Base-by-base conservation (phyloP, 1,140 invertebrate genomes). In the Drosophila mayri region DNA sequence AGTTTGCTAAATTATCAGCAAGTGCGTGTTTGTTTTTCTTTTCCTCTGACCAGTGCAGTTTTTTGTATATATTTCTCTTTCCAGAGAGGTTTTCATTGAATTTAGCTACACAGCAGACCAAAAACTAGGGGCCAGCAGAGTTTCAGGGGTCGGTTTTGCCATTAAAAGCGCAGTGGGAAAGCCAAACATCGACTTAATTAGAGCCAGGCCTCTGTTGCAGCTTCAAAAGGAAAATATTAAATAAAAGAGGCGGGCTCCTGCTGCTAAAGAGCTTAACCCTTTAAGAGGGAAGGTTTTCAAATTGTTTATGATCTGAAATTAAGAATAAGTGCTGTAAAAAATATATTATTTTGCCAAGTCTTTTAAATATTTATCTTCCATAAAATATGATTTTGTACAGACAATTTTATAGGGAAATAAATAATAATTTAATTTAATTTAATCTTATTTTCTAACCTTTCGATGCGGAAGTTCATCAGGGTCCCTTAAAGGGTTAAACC, bases 181-280 rank as follows among this genome's bases (percentile, higher is more conserved):
- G 63, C 47, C 62, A 65, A 76, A 67, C 73, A 76, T 68, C 40
- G 55, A 77, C 73, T 61, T 55, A 77, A 76, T 76, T 76, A 75
- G 71, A 49, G 18, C n/a, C 35, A 16, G 37, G 37, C 46, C 28
- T 62, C n/a, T 40, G 28, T 38, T 62, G 68, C 71, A 74, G 55
- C 63, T 77, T 76, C 74, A 76, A 76, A 76, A 76, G 74, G 35
- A 49, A 76, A 76, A 76, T 67, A 60, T 54, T 59, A 43, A 58
- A 43, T 75, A 66, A 76, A 75, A 54, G 47, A 59, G 65, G 44
- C 37, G 30, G 18, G 14, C 44, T 73, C 44, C 66, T 72, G 66
- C 68, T 43, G 54, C 35, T 47, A 32, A 18, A 22, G 16, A 12
- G 10, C 0, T 70, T 70, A 67, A 70, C 63, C 66, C 41, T 12